phyloP scores from a whole-genome alignment of 2,797 vertebrate species.

The Salmo trutta region DNA sequence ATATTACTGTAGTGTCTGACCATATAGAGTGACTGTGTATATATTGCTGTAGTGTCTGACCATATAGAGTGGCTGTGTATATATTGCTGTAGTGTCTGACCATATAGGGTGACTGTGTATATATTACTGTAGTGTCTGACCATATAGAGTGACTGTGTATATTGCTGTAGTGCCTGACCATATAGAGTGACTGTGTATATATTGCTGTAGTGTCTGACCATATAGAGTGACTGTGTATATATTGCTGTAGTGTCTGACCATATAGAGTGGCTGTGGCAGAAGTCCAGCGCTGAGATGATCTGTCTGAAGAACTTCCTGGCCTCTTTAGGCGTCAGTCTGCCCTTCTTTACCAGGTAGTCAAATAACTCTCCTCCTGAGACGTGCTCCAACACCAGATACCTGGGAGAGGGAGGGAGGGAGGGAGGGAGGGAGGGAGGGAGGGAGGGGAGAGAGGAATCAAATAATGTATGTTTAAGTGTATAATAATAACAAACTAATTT shows the following conservation, averaged over 20 bases:
- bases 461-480: no score
- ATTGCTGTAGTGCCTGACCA: no score
- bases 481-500: background rate
- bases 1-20: conserved; percentile 56
- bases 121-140: no score
- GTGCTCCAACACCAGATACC: conserved; percentile 91
- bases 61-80: conserved; percentile 69
- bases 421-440: background rate
- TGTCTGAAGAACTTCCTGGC: conserved; percentile 93
- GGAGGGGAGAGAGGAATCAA: background rate
- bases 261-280: conserved; percentile 88
- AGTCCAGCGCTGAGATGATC: conserved; percentile 91
- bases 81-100: no score
- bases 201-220: no score
- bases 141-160: no score
- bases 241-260: no score
- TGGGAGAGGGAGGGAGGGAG: conserved; percentile 46
- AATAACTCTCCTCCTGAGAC: conserved; percentile 91
- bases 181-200: no score
- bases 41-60: conserved; percentile 55
- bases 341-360: conserved; percentile 92
- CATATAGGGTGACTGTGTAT: no score
- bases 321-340: conserved; percentile 88
- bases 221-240: no score
- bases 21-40: conserved; percentile 69